Base-by-base conservation (phyloP, 2,888 invertebrate genomes). In the Onthophagus sagittarius region DNA sequence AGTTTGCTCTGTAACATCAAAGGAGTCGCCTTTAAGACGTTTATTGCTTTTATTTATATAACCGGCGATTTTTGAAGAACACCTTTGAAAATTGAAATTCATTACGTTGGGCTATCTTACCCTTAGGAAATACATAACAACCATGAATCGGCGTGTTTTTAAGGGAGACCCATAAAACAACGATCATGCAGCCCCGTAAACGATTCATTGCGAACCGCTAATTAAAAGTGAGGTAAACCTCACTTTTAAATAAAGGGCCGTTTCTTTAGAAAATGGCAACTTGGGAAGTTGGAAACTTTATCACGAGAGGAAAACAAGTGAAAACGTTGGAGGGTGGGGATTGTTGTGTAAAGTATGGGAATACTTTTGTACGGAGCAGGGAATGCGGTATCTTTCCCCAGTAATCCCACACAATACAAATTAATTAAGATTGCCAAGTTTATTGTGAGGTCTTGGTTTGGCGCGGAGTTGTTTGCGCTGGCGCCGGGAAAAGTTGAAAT, bases 61-160 rank as follows among this genome's bases (percentile, higher is more conserved):
- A 7, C 7, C 39, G 39, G 9, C 39, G 39, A 53, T 53, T 53
- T 53, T 53, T 53, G 39, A 2, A 7, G 2, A 7, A 53, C 39
- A 7, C 39, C 39, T 7, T 53, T 7, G 11, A 53, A 11, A 53
- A 53, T 1, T 2, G 5, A 53, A 53, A 53, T 53, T 53, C 39
- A 53, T 53, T 53, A 53, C 39, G 39, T 9, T 11, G 15, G 14
- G 15, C 53, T 15, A 23, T 15, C 23, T 84, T 82, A 88, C 88
- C 88, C 83, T 86, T 88, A 33, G 88, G 88, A 77, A 88, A 88
- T 31, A 88, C 81, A 80, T 88, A 88, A 83, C 88, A 88, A 78
- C 86, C 85, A 65, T 83, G 81, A 76, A 83, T 63, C 64, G 71
- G 15, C 62, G 70, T 69, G 72, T 67, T 63, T 62, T 73, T 62